Conservation (phyloP, 2,797 vertebrate genomes). For the Thaleichthys pacificus region DNA sequence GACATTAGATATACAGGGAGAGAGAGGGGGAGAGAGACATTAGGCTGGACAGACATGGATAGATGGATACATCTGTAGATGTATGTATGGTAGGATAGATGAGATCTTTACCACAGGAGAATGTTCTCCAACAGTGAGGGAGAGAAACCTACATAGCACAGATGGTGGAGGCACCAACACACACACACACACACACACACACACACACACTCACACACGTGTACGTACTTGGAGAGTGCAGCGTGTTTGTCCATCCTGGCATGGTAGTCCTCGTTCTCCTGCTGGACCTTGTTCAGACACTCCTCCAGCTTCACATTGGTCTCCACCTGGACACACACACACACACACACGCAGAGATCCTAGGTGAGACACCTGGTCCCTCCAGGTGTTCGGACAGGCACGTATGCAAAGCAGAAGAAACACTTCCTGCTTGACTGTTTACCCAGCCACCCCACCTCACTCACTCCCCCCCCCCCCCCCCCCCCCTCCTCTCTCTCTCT, state of each 20-base stretch:
- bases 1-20: neutral
- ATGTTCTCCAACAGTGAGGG: too few relatives aligned
- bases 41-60: too few relatives aligned
- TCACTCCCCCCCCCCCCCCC: too few relatives aligned
- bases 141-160: too few relatives aligned
- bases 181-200: neutral
- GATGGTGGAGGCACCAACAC: too few relatives aligned
- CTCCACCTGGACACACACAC: slow-evolving; percentile 77
- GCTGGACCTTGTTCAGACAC: slow-evolving; percentile 85
- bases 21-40: neutral
- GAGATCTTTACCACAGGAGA: too few relatives aligned
- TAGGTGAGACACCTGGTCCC: neutral
- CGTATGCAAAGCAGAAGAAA: neutral
- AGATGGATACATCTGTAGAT: too few relatives aligned
- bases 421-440: too few relatives aligned
- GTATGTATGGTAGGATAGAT: too few relatives aligned
- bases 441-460: too few relatives aligned
- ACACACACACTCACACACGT: neutral
- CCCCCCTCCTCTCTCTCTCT: fast-evolving
- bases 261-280: slow-evolving; percentile 93
- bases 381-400: neutral
- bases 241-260: slow-evolving; percentile 94
- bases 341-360: too few relatives aligned
- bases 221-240: slow-evolving; percentile 85
- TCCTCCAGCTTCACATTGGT: slow-evolving; percentile 85